A percentile compares a stretch with the other conserved stretches of the same genome.
phyloP scores from a whole-genome alignment of 2,888 invertebrate genomes.

The Melieria omissa region DNA sequence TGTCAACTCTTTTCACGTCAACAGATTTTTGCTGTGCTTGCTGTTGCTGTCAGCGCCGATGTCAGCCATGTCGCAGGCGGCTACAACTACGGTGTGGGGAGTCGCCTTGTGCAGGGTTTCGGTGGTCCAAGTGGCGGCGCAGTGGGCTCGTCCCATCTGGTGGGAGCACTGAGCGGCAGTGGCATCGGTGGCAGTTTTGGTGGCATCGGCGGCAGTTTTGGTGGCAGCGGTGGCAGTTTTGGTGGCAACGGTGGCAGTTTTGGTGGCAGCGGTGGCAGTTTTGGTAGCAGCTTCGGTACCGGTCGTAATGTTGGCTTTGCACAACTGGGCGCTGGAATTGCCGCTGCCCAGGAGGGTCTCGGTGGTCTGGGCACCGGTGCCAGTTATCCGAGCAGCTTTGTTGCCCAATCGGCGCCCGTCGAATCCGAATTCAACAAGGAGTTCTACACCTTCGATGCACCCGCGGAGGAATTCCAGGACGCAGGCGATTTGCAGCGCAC shows the following conservation, averaged over 20 bases:
- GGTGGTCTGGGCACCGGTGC: slow-evolving; percentile 34
- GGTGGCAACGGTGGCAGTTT: slow-evolving; percentile 27
- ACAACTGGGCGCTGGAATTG: neutral
- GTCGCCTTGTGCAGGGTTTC: neutral
- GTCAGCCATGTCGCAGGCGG: slow-evolving; percentile 41
- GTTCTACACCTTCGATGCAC: slow-evolving; percentile 55
- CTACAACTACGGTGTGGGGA: slow-evolving; percentile 45
- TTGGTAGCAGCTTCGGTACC: neutral
- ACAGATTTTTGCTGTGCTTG: slow-evolving; percentile 38
- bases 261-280: neutral
- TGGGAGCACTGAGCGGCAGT: slow-evolving; percentile 13
- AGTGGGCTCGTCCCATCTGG: slow-evolving; percentile 1
- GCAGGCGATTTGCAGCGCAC: slow-evolving; percentile 47
- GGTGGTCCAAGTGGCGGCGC: slow-evolving; percentile 29
- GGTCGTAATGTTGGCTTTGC: neutral
- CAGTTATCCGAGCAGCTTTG: slow-evolving; percentile 46
- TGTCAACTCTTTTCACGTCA: slow-evolving; percentile 37
- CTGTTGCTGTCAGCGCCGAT: slow-evolving; percentile 49
- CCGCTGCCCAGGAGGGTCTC: neutral
- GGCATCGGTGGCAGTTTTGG: slow-evolving; percentile 20
- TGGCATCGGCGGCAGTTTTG: slow-evolving; percentile 3
- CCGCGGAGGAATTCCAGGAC: slow-evolving; percentile 55
- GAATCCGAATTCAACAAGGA: slow-evolving; percentile 53
- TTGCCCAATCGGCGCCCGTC: slow-evolving; percentile 39
- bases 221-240: slow-evolving; percentile 2